Evolutionary conservation across 1,140 invertebrate genomes (phyloP), one percentile per base, ranked within the genome.

Genomic region (Leptoteleia sp.): DNA sequence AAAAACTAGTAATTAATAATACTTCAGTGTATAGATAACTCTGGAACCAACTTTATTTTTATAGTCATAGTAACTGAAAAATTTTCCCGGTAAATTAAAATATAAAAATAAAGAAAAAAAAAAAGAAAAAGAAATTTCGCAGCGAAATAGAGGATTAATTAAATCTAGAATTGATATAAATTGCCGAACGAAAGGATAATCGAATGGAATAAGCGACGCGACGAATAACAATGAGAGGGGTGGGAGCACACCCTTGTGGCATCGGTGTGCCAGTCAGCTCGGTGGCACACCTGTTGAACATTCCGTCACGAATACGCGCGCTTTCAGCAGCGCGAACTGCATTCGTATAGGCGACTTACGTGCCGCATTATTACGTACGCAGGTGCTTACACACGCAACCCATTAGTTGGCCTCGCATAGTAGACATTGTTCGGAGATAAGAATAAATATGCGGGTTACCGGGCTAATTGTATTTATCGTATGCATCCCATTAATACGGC

Each of bases 261-360:
- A 64, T 54, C 50, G 29, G 11, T 38, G 31, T 38, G 42, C 12
- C 33, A 55, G 48, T 13, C 50, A 47, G 22, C 70, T 52, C 75
- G 47, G 59, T 70, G 84, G 76, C 85, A 86, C 85, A 87, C 85
- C 85, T 87, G 85, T 87, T 87, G 85, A 85, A 81, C 84, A 85
- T 86, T 87, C 82, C 83, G 82, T 82, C 79, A 82, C 78, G 81
- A 81, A 81, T 79, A 77, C 79, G 76, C 76, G 72, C 40, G 22
- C 48, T 54, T 42, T 33, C 42, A 80, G 64, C 50, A 12, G 37
- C 62, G 35, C 22, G 38, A 64, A 61, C 54, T 42, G 62, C 62
- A 76, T 64, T 73, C 42, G 59, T 33, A 50, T 55, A 59, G 67
- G 57, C 79, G 77, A 81, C 80, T 82, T 82, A 78, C 68, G 57